Conservation (phyloP, 2,797 vertebrate species). For the Florisuga fusca region DNA sequence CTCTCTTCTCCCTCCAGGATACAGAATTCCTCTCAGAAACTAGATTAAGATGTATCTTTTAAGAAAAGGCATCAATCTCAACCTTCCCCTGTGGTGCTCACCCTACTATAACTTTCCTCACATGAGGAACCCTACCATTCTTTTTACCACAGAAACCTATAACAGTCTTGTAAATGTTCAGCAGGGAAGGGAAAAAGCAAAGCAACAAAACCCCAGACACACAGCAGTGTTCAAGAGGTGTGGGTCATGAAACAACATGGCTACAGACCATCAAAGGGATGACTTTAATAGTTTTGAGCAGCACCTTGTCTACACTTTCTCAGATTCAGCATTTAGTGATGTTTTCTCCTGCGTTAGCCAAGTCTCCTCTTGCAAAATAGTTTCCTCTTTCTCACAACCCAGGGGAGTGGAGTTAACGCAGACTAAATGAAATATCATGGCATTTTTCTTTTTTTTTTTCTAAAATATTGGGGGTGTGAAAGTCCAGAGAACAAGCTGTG, state of each 20-base stretch:
- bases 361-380: slow-evolving; percentile 9
- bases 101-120: not conserved
- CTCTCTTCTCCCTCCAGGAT: not conserved
- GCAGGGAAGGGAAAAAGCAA: not conserved
- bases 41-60: not conserved
- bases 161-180: not conserved
- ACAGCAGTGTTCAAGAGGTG: not conserved
- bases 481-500: slow-evolving; percentile 44
- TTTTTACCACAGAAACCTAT: not conserved
- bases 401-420: not conserved
- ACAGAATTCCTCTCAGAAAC: not conserved
- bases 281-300: not conserved
- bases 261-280: not conserved
- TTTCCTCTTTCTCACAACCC: slow-evolving; percentile 41
- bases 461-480: slow-evolving; percentile 28
- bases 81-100: not conserved
- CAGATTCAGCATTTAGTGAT: not conserved
- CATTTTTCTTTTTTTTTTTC: not conserved
- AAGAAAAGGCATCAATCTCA: not conserved
- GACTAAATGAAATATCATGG: slow-evolving; percentile 32
- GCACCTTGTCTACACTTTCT: not conserved
- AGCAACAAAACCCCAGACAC: not conserved
- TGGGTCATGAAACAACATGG: not conserved
- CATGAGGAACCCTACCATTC: not conserved
- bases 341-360: not conserved